Base-by-base conservation (phyloP, 1,140 invertebrate genomes). In the Caenorhabditis inopinata region DNA sequence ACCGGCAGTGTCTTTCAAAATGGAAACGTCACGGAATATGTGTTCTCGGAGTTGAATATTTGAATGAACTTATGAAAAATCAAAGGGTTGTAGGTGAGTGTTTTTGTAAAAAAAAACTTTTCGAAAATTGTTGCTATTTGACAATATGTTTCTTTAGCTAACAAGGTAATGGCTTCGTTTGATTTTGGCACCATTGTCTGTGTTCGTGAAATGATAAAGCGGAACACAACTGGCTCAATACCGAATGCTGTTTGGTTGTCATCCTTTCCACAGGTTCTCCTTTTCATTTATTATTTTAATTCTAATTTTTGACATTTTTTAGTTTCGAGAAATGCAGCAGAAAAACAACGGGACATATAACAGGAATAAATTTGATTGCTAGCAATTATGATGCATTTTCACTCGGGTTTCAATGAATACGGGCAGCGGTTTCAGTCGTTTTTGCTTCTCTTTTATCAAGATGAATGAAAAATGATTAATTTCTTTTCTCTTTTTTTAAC, bases 181-280 rank as follows among this genome's bases (percentile, higher is more conserved):
- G 76, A 78, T 62, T 78, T 78, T n/a, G 76, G 76, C n/a, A 53
- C 76, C 12, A 68, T 78, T 35, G 53, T 38, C 5, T 78, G 76
- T 21, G 46, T 78, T 38, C 49, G 76, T 16, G 76, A 78, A 18
- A 62, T 78, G 49, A 51, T 78, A 14, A 48, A 78, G 7, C 23
- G 38, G 16, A 58, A 53, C 27, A 45, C 32, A 21, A 42, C 58
- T 9, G 58, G 58, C 0, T 29, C 35, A 38, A 68, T 32, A 7
- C 58, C 58, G 0, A 42, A 21, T 38, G 21, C 58, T 11, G 32
- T 21, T 18, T 68, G 58, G 58, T 68, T 68, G n/a, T 9, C 58
- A 38, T 68, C 58, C 5, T 68, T 68, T 38, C 58, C 58, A 0
- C 58, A 68, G 58, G 58, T 68, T 18, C 11, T 0, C 12, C 12